phyloP scores from a whole-genome alignment of 2,888 invertebrate genomes.

The Synergus japonicus region DNA sequence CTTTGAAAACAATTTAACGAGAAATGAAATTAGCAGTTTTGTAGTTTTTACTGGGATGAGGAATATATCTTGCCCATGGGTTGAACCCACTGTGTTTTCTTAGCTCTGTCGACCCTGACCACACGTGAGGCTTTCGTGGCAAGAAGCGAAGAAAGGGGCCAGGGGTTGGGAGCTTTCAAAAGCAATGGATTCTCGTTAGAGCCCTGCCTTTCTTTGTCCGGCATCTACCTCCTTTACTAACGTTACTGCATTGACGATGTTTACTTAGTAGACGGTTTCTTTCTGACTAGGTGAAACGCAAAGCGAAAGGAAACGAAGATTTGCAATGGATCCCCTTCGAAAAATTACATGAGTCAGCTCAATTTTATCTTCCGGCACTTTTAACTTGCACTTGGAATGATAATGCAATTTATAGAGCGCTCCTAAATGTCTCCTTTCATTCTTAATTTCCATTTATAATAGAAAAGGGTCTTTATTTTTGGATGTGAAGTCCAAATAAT shows the following conservation, averaged over 20 bases:
- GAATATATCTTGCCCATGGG: constrained; percentile 36
- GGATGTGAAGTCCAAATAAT: background rate
- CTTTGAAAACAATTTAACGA: constrained; percentile 62
- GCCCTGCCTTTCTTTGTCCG: constrained; percentile 51
- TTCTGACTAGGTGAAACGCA: constrained; percentile 19
- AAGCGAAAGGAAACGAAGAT: constrained; percentile 30
- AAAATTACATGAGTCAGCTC: constrained; percentile 32
- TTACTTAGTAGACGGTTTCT: constrained; percentile 45
- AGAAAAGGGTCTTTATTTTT: background rate
- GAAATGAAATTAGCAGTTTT: constrained; percentile 65
- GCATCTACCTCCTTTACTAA: constrained; percentile 49
- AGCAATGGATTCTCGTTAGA: constrained; percentile 62
- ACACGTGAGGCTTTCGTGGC: constrained; percentile 21
- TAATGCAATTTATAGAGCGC: background rate
- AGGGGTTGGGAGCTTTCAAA: constrained; percentile 51
- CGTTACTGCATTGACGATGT: constrained; percentile 46
- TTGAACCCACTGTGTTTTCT: constrained; percentile 54
- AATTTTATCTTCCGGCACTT: background rate
- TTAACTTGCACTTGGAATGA: background rate
- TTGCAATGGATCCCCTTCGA: constrained; percentile 22
- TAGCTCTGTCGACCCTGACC: constrained; percentile 39
- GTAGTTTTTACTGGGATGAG: constrained; percentile 46
- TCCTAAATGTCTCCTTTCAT: background rate
- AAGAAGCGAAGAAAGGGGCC: constrained; percentile 19
- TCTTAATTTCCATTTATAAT: background rate